Conservation (phyloP, 2,888 invertebrate species). For the Himalopsyche kuldschensis region DNA sequence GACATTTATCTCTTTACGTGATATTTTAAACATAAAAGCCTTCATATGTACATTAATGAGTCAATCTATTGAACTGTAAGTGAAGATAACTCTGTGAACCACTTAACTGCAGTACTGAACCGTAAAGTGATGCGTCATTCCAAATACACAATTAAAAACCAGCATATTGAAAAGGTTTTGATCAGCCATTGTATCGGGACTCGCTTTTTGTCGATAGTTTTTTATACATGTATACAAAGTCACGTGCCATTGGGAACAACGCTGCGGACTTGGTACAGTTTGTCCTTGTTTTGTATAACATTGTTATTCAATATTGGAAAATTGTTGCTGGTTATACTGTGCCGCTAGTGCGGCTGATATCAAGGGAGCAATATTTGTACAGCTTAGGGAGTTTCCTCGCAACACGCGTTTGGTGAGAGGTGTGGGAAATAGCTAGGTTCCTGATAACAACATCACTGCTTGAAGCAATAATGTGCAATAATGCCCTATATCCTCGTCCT, state of each 20-base stretch:
- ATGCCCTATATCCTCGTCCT: neutral
- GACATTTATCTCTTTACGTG: too few relatives aligned
- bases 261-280: neutral
- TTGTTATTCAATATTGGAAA: neutral
- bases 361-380: constrained; percentile 2
- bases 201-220: neutral
- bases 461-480: neutral
- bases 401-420: neutral
- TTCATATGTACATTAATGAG: too few relatives aligned
- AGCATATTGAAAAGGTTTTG: neutral
- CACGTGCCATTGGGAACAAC: neutral
- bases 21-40: too few relatives aligned
- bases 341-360: neutral
- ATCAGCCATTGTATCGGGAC: neutral
- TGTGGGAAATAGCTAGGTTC: neutral
- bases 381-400: neutral
- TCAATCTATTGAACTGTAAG: too few relatives aligned
- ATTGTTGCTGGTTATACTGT: neutral
- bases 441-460: neutral
- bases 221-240: neutral
- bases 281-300: neutral
- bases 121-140: too few relatives aligned
- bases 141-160: too few relatives aligned
- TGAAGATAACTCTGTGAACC: too few relatives aligned
- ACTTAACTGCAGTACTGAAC: too few relatives aligned